A percentile compares a stretch with the other conserved stretches of the same genome.
These are phyloP conservation scores for Phylloscopus whistleri DNA, from an alignment of 2,113 vertebrate species.

Conservation along the genomic window DNA sequence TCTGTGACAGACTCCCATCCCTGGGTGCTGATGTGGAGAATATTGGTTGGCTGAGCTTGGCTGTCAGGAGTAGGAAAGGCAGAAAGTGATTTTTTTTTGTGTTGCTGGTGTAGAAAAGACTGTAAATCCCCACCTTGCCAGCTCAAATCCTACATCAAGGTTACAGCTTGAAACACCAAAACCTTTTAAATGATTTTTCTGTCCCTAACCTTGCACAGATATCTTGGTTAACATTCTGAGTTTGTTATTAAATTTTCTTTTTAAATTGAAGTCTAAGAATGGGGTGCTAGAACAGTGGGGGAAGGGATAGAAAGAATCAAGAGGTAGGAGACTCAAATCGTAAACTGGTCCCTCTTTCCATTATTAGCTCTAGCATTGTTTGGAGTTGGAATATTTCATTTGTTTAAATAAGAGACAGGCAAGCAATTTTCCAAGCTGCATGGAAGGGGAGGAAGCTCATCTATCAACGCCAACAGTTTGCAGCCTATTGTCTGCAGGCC, in stretches of 20 bases:
- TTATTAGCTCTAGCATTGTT: background rate
- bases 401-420: background rate
- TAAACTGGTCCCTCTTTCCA: background rate
- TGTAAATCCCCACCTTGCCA: background rate
- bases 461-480: background rate
- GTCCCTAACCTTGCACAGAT: accelerated
- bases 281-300: background rate
- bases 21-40: background rate
- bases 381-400: conserved; percentile 1
- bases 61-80: background rate
- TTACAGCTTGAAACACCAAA: background rate
- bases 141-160: background rate
- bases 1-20: background rate
- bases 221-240: background rate
- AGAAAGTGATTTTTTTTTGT: background rate
- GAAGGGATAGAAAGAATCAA: background rate
- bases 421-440: conserved; percentile 16
- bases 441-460: conserved; percentile 8
- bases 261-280: background rate
- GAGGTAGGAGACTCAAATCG: background rate
- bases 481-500: conserved; percentile 17
- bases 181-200: background rate
- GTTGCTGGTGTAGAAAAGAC: background rate
- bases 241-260: background rate
- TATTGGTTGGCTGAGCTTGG: accelerated